Conservation (phyloP, 2,797 vertebrate species). For the Hemitrygon akajei region DNA sequence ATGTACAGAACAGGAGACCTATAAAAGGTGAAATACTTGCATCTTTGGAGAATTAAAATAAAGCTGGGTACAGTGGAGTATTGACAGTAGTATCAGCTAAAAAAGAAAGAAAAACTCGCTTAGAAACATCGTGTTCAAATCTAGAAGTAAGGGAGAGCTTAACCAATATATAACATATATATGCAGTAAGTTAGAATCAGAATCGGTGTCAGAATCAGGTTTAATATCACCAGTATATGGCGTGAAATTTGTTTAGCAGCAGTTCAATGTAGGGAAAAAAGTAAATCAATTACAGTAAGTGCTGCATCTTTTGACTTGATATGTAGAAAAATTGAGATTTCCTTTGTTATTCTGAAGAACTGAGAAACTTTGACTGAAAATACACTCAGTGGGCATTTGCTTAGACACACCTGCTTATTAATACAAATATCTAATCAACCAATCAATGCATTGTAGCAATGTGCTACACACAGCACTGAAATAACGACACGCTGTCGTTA, state of each 20-base stretch:
- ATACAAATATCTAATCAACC: too few relatives aligned
- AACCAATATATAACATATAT: not conserved
- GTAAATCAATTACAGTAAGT: too few relatives aligned
- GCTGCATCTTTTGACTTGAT: not conserved
- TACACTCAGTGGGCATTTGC: not conserved
- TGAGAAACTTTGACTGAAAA: constrained; percentile 19
- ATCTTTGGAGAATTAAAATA: not conserved
- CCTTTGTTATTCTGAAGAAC: not conserved
- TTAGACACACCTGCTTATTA: too few relatives aligned
- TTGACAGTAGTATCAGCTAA: not conserved
- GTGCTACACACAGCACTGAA: too few relatives aligned
- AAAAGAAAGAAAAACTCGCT: not conserved
- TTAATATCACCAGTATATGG: too few relatives aligned
- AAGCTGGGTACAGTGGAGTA: not conserved
- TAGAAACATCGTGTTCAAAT: not conserved
- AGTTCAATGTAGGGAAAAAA: too few relatives aligned
- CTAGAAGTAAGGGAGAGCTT: not conserved
- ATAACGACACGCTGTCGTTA: too few relatives aligned
- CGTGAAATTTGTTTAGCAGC: too few relatives aligned
- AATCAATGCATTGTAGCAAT: too few relatives aligned
- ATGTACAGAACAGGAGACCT: not conserved
- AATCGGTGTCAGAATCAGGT: too few relatives aligned
- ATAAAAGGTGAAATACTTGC: not conserved
- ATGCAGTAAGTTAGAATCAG: too few relatives aligned
- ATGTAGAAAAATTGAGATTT: not conserved